Evolutionary conservation across 2,888 invertebrate genomes (phyloP).

Genomic region (Adelphocoris suturalis): DNA sequence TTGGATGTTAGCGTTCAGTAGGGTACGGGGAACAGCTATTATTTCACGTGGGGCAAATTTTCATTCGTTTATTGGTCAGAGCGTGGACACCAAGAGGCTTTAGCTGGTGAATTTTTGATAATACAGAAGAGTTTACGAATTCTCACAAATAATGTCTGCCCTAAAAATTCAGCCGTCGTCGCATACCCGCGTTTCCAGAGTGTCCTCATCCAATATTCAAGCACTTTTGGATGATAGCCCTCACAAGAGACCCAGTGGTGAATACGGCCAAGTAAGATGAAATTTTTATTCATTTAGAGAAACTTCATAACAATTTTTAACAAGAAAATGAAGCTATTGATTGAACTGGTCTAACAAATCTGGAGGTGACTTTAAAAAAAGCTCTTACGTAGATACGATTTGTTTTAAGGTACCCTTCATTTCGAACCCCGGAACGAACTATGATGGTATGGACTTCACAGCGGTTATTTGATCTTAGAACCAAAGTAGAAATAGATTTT

Average conservation of each 20-base stretch:
- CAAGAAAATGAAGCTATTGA: no score
- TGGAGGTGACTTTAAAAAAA: no score
- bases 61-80: no score
- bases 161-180: not conserved
- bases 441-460: no score
- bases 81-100: not conserved
- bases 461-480: no score
- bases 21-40: not conserved
- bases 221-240: no score
- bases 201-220: not conserved
- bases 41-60: not conserved
- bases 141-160: not conserved
- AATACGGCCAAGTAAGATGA: constrained; percentile 18
- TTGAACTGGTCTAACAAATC: no score
- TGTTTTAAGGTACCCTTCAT: no score
- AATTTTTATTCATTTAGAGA: not conserved
- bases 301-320: not conserved
- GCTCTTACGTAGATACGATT: no score
- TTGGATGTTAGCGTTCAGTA: not conserved
- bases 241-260: constrained; percentile 5
- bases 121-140: not conserved
- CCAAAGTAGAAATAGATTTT: no score
- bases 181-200: not conserved
- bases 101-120: not conserved
- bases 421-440: no score